These are phyloP conservation scores for Sarcophaga bullata DNA, from an alignment of 1,140 invertebrate genomes.

Conservation along the genomic window DNA sequence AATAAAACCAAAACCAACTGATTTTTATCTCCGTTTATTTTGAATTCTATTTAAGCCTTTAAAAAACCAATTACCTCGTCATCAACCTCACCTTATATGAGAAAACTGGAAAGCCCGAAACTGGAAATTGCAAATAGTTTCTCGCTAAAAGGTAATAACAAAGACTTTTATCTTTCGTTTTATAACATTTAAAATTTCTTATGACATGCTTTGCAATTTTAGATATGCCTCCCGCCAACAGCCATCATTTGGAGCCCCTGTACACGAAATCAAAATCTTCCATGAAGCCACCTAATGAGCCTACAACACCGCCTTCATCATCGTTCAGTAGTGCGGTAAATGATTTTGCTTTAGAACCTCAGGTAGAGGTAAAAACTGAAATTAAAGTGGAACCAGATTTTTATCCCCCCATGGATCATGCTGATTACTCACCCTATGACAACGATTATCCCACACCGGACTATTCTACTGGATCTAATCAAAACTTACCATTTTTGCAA, in stretches of 20 bases:
- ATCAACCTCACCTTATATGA: background rate
- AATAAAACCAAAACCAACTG: background rate
- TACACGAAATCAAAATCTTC: conserved; percentile 35
- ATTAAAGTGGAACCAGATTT: conserved; percentile 52
- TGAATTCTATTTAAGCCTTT: background rate
- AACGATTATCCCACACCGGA: conserved; percentile 2
- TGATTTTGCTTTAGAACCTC: conserved; percentile 42
- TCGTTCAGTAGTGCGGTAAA: conserved; percentile 40
- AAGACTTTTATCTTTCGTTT: too few species aligned
- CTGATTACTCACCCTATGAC: background rate
- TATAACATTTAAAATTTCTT: too few species aligned
- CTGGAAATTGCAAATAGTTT: background rate
- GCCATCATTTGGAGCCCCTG: background rate
- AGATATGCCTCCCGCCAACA: background rate
- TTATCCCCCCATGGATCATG: conserved; percentile 34
- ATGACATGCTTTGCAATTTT: background rate
- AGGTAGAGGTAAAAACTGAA: conserved; percentile 49
- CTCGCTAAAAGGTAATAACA: background rate
- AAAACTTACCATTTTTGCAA: conserved; percentile 18
- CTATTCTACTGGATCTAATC: background rate
- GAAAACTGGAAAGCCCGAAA: background rate
- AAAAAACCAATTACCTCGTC: conserved; percentile 41
- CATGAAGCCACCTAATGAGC: conserved; percentile 10
- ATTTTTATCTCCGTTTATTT: conserved; percentile 6
- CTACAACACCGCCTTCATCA: conserved; percentile 52